Percentiles rank a stretch among this genome's conserved stretches.
Conservation (phyloP, 1,140 invertebrate species). For the Drosophila truncata region DNA sequence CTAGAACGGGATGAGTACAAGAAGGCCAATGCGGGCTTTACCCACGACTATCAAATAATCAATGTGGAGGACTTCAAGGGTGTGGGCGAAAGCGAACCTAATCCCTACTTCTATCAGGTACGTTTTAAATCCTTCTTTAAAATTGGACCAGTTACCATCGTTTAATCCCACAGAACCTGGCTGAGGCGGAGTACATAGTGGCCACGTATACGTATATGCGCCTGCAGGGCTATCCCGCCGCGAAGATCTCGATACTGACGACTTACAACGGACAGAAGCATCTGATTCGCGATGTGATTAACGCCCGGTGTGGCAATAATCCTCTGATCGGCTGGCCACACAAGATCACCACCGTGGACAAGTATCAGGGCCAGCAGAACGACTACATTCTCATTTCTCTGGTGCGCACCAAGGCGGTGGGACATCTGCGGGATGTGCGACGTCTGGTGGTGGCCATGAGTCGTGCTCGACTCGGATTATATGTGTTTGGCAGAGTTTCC, state of each 20-base stretch:
- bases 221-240: conserved; percentile 97
- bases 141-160: background rate
- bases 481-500: conserved; percentile 96
- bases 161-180: conserved; percentile 92
- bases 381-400: conserved; percentile 98
- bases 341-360: conserved; percentile 99
- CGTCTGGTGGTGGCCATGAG: conserved; percentile 99
- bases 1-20: conserved; percentile 93
- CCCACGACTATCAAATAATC: conserved; percentile 97
- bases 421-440: conserved; percentile 97
- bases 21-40: conserved; percentile 96
- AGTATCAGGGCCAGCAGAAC: conserved; percentile 99
- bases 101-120: conserved; percentile 99
- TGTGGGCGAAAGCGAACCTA: conserved; percentile 98
- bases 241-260: conserved; percentile 99
- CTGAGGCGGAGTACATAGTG: conserved; percentile 99
- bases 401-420: conserved; percentile 97
- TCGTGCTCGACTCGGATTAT: conserved; percentile 97
- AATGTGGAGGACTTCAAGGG: conserved; percentile 99
- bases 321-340: conserved; percentile 98
- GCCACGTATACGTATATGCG: conserved; percentile 99
- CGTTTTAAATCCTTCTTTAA: background rate
- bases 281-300: conserved; percentile 97
- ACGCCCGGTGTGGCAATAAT: conserved; percentile 97
- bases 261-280: conserved; percentile 99